Conservation (phyloP, 2,888 invertebrate species). For the Chalcosyrphus nemorum region DNA sequence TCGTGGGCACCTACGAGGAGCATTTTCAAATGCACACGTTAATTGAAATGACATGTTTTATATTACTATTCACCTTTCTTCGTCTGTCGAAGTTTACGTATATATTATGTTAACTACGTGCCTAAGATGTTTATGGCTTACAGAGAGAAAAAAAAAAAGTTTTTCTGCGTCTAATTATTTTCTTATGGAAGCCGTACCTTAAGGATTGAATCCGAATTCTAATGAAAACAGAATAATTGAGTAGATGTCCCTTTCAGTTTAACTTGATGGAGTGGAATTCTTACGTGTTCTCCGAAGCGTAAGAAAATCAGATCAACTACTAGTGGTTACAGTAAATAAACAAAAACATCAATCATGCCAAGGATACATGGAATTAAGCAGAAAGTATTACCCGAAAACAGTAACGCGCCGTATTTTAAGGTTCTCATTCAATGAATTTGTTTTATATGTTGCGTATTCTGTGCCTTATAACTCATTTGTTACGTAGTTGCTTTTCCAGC, state of each 20-base stretch:
- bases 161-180: slow-evolving; percentile 17
- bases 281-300: slow-evolving; percentile 2
- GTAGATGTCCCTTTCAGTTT: slow-evolving; percentile 15
- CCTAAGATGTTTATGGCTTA: background rate
- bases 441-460: background rate
- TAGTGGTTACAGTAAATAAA: slow-evolving; percentile 30
- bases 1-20: slow-evolving; percentile 9
- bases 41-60: background rate
- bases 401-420: background rate
- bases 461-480: slow-evolving; percentile 16
- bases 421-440: slow-evolving; percentile 5
- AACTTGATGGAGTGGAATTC: slow-evolving; percentile 39
- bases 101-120: background rate
- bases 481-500: slow-evolving; percentile 16
- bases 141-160: background rate
- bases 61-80: background rate
- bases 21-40: slow-evolving; percentile 29
- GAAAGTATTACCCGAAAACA: background rate
- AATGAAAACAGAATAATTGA: background rate
- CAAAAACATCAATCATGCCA: slow-evolving; percentile 55
- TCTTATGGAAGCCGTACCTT: slow-evolving; percentile 4
- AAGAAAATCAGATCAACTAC: slow-evolving; percentile 24
- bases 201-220: background rate
- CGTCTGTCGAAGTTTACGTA: background rate
- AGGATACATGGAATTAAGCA: background rate